Conservation (phyloP, 2,888 invertebrate species). For the Drosophila meridiana region DNA sequence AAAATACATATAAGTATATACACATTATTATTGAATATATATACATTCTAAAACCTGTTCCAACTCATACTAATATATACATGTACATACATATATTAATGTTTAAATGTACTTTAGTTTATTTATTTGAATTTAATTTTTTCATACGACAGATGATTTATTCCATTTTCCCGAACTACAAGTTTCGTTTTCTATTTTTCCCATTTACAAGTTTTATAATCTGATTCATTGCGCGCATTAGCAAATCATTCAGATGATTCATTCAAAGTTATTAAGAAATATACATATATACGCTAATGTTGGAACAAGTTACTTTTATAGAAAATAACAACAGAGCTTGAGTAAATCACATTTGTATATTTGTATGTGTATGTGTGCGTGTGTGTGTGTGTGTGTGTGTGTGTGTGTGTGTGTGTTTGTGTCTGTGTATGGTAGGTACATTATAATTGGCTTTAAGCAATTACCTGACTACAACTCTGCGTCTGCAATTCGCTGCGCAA, state of each 20-base stretch:
- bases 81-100: background rate
- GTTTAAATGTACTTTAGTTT: background rate
- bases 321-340: constrained; percentile 3
- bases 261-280: background rate
- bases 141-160: background rate
- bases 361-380: background rate
- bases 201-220: background rate
- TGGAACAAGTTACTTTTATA: background rate
- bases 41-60: no score
- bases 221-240: background rate
- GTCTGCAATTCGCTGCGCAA: constrained; percentile 22
- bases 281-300: background rate
- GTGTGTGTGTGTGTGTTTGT: background rate
- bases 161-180: background rate
- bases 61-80: no score
- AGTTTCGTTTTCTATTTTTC: background rate
- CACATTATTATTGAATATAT: no score
- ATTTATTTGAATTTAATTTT: background rate
- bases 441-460: constrained; percentile 17
- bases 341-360: constrained; percentile 1
- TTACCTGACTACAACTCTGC: constrained; percentile 40
- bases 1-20: no score
- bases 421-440: background rate
- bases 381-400: background rate
- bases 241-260: constrained; percentile 6